Evolutionary conservation across 2,113 vertebrate genomes (phyloP).

Genomic region (Uria lomvia): DNA sequence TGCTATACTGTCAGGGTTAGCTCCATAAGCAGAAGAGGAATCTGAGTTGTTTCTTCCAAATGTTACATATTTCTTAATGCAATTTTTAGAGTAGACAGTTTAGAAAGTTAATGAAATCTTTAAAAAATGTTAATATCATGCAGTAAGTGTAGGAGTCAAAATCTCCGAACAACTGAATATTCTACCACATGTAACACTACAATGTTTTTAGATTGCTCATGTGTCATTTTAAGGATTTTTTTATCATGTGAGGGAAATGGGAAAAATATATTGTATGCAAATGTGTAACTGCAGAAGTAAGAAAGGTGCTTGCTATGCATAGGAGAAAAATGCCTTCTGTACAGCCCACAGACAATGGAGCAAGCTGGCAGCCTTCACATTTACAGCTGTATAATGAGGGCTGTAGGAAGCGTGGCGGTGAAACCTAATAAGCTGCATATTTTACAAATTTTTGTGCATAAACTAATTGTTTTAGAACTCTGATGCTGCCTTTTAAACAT

Average conservation of each 20-base stretch:
- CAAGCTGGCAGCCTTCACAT: not conserved
- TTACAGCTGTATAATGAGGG: slow-evolving; percentile 45
- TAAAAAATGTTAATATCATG: not conserved
- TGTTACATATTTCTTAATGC: not conserved
- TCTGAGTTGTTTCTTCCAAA: not conserved
- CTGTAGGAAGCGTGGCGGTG: not conserved
- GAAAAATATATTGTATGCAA: slow-evolving; percentile 13
- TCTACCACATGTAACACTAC: not conserved
- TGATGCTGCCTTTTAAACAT: not conserved
- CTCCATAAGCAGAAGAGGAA: not conserved
- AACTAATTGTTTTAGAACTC: slow-evolving; percentile 41
- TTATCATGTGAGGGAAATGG: not conserved
- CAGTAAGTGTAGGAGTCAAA: not conserved
- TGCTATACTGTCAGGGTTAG: not conserved
- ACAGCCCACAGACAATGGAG: not conserved
- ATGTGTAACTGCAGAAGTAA: not conserved
- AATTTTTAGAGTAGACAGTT: not conserved
- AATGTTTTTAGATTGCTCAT: not conserved
- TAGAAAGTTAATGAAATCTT: slow-evolving; percentile 6
- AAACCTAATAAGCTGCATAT: slow-evolving; percentile 47
- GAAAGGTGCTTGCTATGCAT: slow-evolving; percentile 38
- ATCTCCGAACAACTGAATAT: not conserved
- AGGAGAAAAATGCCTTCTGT: not conserved
- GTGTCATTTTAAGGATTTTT: not conserved
- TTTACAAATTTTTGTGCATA: not conserved